Conservation (phyloP, 2,797 vertebrate genomes). For the Borostomias antarcticus region DNA sequence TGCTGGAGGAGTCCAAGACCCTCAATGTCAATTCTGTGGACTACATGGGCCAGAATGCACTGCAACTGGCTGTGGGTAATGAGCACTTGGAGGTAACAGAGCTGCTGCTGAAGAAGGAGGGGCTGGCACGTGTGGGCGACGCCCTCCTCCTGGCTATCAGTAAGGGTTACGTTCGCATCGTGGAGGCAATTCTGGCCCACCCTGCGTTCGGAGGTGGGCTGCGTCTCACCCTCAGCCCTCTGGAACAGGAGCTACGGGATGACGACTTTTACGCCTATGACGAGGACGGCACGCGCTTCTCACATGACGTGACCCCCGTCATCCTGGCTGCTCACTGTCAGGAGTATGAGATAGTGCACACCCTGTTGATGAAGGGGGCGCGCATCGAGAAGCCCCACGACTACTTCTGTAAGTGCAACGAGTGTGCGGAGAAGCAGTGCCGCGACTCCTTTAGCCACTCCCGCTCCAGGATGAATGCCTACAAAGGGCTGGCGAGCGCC, state of each 20-base stretch:
- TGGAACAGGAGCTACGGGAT: slow-evolving; percentile 80
- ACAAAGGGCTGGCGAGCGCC: slow-evolving; percentile 84
- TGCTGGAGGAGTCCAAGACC: slow-evolving; percentile 86
- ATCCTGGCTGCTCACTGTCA: slow-evolving; percentile 86
- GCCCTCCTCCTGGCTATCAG: slow-evolving; percentile 83
- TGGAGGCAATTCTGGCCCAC: slow-evolving; percentile 84
- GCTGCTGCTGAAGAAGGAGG: slow-evolving; percentile 84
- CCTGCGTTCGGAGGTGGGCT: slow-evolving; percentile 81
- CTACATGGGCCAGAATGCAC: slow-evolving; percentile 85
- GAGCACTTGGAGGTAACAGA: slow-evolving; percentile 86
- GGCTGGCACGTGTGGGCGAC: slow-evolving; percentile 82
- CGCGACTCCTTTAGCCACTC: slow-evolving; percentile 86
- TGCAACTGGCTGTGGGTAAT: slow-evolving; percentile 83
- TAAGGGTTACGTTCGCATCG: slow-evolving; percentile 85
- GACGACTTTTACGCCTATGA: slow-evolving; percentile 85
- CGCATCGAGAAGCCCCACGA: slow-evolving; percentile 84
- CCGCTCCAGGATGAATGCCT: slow-evolving; percentile 84
- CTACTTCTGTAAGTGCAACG: slow-evolving; percentile 84
- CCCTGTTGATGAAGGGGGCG: slow-evolving; percentile 80
- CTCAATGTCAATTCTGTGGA: slow-evolving; percentile 86
- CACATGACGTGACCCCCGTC: slow-evolving; percentile 83
- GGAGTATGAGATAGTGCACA: slow-evolving; percentile 86
- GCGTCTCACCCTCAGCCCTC: slow-evolving; percentile 79
- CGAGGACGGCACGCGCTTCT: slow-evolving; percentile 81
- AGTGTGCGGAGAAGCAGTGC: slow-evolving; percentile 80